A percentile compares a stretch with the other conserved stretches of the same genome.
Conservation (phyloP, 2,113 vertebrate species). For the Channa argus region DNA sequence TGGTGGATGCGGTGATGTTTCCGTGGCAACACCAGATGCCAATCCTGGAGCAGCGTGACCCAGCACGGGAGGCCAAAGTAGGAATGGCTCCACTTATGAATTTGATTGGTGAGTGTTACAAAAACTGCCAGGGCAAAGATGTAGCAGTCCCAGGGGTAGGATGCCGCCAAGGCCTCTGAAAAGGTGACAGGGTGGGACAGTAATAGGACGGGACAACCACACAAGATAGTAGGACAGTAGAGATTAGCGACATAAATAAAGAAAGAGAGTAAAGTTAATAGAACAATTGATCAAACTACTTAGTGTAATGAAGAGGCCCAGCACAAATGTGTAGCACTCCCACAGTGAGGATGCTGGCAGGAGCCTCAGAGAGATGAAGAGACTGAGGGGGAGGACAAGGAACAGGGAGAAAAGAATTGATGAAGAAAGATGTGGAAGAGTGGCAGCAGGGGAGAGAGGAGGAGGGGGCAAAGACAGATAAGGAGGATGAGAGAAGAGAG, state of each 20-base stretch:
- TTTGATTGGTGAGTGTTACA: conserved; percentile 87
- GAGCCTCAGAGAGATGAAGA: conserved; percentile 38
- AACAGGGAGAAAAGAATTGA: background rate
- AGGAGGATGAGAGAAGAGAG: background rate
- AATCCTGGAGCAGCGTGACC: conserved; percentile 84
- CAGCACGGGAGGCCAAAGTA: conserved; percentile 83
- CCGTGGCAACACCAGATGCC: conserved; percentile 83
- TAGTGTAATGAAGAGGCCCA: conserved; percentile 46
- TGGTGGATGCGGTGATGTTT: conserved; percentile 87
- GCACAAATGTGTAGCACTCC: conserved; percentile 41
- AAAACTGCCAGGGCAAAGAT: conserved; percentile 82
- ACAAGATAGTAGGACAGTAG: background rate
- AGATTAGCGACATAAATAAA: background rate
- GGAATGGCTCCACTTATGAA: conserved; percentile 87
- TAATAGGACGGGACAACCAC: too few species aligned
- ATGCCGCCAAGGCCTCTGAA: conserved; percentile 76
- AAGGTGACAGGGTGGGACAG: background rate
- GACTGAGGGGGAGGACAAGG: conserved; percentile 20
- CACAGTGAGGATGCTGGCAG: conserved; percentile 53
- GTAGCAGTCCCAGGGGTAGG: conserved; percentile 84
- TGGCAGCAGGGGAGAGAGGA: conserved; percentile 20
- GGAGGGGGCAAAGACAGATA: conserved; percentile 25
- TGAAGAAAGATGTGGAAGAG: conserved; percentile 6
- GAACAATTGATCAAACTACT: conserved; percentile 49
- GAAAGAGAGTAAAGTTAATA: conserved; percentile 21